Evolutionary conservation across 2,113 vertebrate species (phyloP).

Genomic region (Eublepharis macularius): DNA sequence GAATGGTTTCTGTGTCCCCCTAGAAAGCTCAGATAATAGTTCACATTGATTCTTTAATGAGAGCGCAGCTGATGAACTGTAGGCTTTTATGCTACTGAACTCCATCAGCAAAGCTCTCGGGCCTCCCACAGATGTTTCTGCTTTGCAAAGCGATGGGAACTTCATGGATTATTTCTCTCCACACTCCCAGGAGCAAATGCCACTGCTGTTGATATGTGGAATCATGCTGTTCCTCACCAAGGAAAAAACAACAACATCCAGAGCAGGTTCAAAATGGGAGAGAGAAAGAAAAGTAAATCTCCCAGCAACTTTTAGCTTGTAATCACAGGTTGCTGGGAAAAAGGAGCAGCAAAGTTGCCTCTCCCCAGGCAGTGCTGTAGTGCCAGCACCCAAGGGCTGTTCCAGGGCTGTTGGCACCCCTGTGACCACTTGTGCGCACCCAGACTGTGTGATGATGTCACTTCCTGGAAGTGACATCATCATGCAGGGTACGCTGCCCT

Average conservation of each 20-base stretch:
- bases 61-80: conserved; percentile 56
- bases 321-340: background rate
- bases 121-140: conserved; percentile 55
- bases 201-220: conserved; percentile 41
- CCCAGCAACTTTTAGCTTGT: background rate
- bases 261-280: background rate
- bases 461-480: no score
- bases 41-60: conserved; percentile 63
- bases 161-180: conserved; percentile 65
- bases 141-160: conserved; percentile 61
- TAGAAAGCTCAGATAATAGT: conserved; percentile 29
- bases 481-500: no score
- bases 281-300: background rate
- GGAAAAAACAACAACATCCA: conserved; percentile 12
- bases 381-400: no score
- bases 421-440: no score
- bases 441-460: no score
- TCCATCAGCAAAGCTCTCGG: conserved; percentile 45
- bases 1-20: conserved; percentile 53
- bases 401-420: no score
- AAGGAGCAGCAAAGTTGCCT: background rate
- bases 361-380: no score
- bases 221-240: conserved; percentile 18
- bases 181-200: conserved; percentile 52
- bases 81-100: conserved; percentile 51